These are phyloP conservation scores for Drosophila paucipuncta DNA, from an alignment of 2,888 invertebrate genomes.

Conservation along the genomic window DNA sequence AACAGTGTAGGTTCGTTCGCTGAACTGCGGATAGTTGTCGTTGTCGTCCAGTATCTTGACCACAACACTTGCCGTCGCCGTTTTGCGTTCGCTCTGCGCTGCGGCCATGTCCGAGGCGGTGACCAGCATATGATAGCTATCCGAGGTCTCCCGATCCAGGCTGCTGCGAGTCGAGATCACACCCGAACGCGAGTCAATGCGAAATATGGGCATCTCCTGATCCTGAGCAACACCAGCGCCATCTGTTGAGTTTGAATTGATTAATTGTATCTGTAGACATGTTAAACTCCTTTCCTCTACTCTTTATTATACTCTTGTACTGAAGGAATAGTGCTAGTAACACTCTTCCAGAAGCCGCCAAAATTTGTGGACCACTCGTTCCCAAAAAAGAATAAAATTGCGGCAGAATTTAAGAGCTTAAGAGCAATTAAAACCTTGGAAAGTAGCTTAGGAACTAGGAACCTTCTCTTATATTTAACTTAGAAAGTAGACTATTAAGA, in stretches of 20 bases:
- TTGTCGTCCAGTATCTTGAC: slow-evolving; percentile 95
- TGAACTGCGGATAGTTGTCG: slow-evolving; percentile 97
- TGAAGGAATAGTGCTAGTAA: too few species aligned
- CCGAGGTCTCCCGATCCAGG: slow-evolving; percentile 94
- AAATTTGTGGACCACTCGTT: background rate
- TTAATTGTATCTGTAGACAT: background rate
- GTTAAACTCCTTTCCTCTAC: background rate
- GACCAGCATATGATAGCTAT: slow-evolving; percentile 93
- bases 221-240: slow-evolving; percentile 87
- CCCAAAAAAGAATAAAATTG: background rate
- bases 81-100: slow-evolving; percentile 91
- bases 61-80: slow-evolving; percentile 93
- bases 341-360: background rate
- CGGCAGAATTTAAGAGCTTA: background rate
- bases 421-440: background rate
- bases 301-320: background rate
- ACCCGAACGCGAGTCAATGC: slow-evolving; percentile 94
- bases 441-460: too few species aligned
- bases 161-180: slow-evolving; percentile 93
- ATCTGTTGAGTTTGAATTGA: slow-evolving; percentile 74
- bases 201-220: slow-evolving; percentile 92
- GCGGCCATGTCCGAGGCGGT: slow-evolving; percentile 94
- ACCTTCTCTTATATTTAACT: too few species aligned
- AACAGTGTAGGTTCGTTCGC: slow-evolving; percentile 94
- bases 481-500: too few species aligned